Evolutionary conservation across 2,797 vertebrate species (phyloP).

Genomic region (Sebastes umbrosus): DNA sequence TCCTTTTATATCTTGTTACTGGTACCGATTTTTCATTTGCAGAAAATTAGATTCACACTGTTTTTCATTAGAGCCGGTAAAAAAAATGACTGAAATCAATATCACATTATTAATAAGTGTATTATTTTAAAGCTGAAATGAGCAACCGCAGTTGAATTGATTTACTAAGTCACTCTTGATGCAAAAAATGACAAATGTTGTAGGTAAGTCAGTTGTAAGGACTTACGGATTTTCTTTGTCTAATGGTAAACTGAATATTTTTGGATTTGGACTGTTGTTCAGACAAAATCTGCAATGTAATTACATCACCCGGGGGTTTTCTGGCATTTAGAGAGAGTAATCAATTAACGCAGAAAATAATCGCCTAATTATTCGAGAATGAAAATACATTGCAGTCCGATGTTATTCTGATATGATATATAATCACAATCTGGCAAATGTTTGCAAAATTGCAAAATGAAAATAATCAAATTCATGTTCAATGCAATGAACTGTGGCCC

Average conservation of each 20-base stretch:
- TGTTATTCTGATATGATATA: background rate
- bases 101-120: background rate
- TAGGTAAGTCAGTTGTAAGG: background rate
- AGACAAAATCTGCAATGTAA: background rate
- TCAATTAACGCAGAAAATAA: background rate
- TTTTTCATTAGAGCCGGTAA: constrained; percentile 18
- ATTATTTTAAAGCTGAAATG: background rate
- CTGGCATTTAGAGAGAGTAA: background rate
- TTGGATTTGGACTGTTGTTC: background rate
- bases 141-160: background rate
- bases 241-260: background rate
- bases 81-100: background rate
- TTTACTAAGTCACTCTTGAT: background rate
- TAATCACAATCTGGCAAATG: background rate
- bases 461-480: background rate
- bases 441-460: background rate
- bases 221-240: background rate
- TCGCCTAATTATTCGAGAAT: background rate
- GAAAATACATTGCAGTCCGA: background rate
- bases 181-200: background rate
- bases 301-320: background rate
- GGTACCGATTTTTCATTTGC: constrained; percentile 26
- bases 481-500: background rate
- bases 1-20: background rate
- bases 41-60: constrained; percentile 1